Evolutionary conservation across 2,113 vertebrate genomes (phyloP).

Genomic region (Bos indicus): DNA sequence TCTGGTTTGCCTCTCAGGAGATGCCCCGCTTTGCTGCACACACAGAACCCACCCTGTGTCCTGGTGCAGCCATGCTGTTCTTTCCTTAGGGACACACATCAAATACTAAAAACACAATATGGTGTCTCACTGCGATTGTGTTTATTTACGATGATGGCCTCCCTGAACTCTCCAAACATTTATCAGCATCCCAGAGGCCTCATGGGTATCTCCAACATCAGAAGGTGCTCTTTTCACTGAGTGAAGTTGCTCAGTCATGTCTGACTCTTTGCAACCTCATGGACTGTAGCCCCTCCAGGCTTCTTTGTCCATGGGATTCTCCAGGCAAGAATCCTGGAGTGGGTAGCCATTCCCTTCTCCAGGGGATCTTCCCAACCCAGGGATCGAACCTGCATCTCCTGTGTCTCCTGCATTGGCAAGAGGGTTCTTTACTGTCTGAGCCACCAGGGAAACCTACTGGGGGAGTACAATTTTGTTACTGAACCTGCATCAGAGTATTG

Average conservation of each 20-base stretch:
- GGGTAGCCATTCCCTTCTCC: not conserved
- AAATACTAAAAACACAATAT: not conserved
- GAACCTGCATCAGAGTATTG: not conserved
- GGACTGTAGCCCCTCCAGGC: not conserved
- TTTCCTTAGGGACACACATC: not conserved
- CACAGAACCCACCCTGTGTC: not conserved
- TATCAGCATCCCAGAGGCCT: not conserved
- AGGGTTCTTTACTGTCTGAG: not conserved
- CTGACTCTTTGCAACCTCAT: not conserved
- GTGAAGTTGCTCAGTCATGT: not conserved
- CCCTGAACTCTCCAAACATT: not conserved
- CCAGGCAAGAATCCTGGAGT: not conserved
- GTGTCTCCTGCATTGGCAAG: not conserved
- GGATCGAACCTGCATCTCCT: not conserved
- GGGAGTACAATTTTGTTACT: not conserved
- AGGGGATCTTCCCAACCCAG: not conserved
- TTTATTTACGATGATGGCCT: not conserved
- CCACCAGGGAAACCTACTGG: not conserved
- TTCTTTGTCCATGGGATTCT: not conserved
- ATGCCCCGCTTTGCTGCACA: not conserved
- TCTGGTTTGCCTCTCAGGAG: not conserved
- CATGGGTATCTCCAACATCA: not conserved
- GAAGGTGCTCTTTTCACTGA: not conserved
- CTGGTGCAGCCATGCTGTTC: not conserved
- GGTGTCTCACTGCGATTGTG: accelerated